phyloP scores from a whole-genome alignment of 2,888 invertebrate genomes.

The Acanthosepion pharaonis region DNA sequence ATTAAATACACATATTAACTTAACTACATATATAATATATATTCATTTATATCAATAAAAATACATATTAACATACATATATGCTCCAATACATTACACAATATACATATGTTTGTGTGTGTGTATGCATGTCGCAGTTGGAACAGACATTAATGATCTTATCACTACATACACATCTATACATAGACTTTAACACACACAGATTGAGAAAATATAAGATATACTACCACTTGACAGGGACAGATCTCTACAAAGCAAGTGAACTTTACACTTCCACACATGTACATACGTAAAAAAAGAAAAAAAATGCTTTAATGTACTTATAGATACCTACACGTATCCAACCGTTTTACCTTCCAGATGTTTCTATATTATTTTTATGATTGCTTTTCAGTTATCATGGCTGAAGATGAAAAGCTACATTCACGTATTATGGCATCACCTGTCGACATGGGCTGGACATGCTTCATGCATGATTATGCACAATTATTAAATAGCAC shows the following conservation, averaged over 20 bases:
- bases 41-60: neutral
- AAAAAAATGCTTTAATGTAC: neutral
- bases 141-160: too few relatives aligned
- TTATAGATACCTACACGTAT: neutral
- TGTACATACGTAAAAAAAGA: neutral
- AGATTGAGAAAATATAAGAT: too few relatives aligned
- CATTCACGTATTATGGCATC: neutral
- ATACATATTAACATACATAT: neutral
- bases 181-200: too few relatives aligned
- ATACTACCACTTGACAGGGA: too few relatives aligned
- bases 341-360: neutral
- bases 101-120: neutral
- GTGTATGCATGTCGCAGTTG: too few relatives aligned
- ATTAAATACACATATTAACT: neutral
- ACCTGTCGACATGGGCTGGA: neutral
- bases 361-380: neutral
- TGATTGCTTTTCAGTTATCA: neutral
- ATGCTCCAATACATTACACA: neutral
- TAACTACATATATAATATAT: neutral
- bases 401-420: slow-evolving; percentile 16
- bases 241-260: too few relatives aligned
- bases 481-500: neutral
- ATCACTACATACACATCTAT: too few relatives aligned
- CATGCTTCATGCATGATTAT: neutral
- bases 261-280: neutral